phyloP scores from a whole-genome alignment of 1,140 invertebrate genomes.

The Bicyclus anynana region DNA sequence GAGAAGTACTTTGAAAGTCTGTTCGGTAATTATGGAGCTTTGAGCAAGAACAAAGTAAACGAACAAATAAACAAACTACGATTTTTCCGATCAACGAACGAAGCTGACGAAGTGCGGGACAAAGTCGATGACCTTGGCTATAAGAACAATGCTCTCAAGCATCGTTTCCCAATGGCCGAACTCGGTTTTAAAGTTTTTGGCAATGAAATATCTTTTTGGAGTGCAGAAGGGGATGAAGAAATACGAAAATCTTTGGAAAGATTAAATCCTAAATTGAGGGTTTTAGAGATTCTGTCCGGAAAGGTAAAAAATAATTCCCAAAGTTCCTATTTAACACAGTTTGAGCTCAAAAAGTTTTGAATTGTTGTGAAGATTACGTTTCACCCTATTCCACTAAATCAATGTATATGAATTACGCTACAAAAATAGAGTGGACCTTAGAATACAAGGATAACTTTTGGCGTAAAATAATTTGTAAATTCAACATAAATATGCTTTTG shows the following conservation, averaged over 20 bases:
- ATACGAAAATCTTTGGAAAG: constrained; percentile 79
- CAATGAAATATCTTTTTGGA: constrained; percentile 86
- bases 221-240: constrained; percentile 82
- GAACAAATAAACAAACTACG: constrained; percentile 78
- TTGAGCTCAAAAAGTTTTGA: no score
- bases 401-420: no score
- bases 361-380: no score
- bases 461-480: no score
- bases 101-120: constrained; percentile 74
- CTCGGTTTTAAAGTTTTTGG: constrained; percentile 80
- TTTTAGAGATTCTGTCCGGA: constrained; percentile 85
- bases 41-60: constrained; percentile 80
- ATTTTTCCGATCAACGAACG: constrained; percentile 74
- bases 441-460: no score
- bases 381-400: no score
- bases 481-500: no score
- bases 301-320: constrained; percentile 69
- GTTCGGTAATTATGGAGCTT: constrained; percentile 86
- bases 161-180: constrained; percentile 65
- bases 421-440: no score
- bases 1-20: constrained; percentile 89
- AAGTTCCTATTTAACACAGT: no score
- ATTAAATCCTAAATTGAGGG: constrained; percentile 82
- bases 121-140: constrained; percentile 80
- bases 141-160: constrained; percentile 77